Evolutionary conservation across 2,797 vertebrate species (phyloP), one percentile per base, ranked within the genome.

Genomic region (Silurus aristotelis): DNA sequence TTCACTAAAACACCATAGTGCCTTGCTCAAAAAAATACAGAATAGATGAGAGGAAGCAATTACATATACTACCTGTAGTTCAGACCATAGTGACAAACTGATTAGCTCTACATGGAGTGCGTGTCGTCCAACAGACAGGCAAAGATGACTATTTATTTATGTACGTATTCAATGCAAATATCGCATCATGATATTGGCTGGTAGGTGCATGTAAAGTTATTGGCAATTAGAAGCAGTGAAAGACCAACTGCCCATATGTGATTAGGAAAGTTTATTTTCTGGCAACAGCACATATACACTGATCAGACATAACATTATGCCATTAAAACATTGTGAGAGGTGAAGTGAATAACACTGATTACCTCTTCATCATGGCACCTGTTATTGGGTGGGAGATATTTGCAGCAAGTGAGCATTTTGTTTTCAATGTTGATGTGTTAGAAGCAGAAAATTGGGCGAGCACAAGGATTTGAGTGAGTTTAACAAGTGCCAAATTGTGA

Each of bases 21-120:
- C 9, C 38, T 27, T 56, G 56, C 3, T 58, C n/a, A 79, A 63
- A 56, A 63, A 63, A 17, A 25, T 80, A 64, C 60, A 80, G 25
- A 77, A 60, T 13, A 77, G 56, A 77, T 60, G 22, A 31, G 25
- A 60, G 55, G 27, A 60, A 55, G 55, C 55, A 60, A 12, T 77
- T 19, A 77, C 25, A 80, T 22, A 48, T 60, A 61, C 64, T 64
- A 80, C 77, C 77, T 48, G 77, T 48, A 80, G 77, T 80, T 80
- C 43, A 80, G 19, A 64, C 60, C 60, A 64, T 48, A 64, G 60
- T 25, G 38, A 64, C 43, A 80, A 20, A n/a, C 61, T 64, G 60
- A 20, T 66, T n/a, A 27, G 63, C 31, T 20, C 70, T 27, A 82
- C 68, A 73, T 82, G 63, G 52, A 43, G 71, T 80, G 17, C 60